Evolutionary conservation across 2,113 vertebrate species (phyloP).

Genomic region (Podocnemis expansa): DNA sequence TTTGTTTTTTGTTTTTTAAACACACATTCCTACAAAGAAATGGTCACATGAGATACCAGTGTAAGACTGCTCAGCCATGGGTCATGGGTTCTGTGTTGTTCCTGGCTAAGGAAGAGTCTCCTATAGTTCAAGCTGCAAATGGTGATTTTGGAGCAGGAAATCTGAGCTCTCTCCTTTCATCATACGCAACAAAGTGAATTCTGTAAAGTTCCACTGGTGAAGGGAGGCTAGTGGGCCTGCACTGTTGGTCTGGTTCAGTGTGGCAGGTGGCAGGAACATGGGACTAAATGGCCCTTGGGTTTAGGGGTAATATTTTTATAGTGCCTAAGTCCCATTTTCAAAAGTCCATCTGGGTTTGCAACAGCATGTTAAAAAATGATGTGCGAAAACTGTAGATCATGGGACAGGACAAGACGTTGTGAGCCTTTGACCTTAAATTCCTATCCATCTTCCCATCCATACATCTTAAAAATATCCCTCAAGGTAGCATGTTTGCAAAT

Average conservation of each 20-base stretch:
- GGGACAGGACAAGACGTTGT: background rate
- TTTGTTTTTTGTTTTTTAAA: background rate
- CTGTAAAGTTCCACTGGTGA: background rate
- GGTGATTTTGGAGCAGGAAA: background rate
- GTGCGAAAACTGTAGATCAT: background rate
- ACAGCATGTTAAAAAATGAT: background rate
- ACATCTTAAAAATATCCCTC: background rate
- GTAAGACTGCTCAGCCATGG: background rate
- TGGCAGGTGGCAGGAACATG: background rate
- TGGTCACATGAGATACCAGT: background rate
- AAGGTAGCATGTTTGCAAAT: background rate
- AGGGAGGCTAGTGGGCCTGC: background rate
- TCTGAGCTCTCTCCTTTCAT: background rate
- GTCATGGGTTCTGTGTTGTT: background rate
- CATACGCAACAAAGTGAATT: background rate
- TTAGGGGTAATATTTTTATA: background rate
- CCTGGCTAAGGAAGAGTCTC: background rate
- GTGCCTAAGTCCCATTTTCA: background rate
- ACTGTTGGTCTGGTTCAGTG: background rate
- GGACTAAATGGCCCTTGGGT: background rate
- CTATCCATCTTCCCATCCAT: background rate
- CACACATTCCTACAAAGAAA: background rate
- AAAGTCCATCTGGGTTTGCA: background rate
- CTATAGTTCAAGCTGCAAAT: background rate
- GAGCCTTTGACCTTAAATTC: background rate